These are phyloP conservation scores for Dipodomys stephensi DNA, from an alignment of 2,113 vertebrate species.

Conservation along the genomic window DNA sequence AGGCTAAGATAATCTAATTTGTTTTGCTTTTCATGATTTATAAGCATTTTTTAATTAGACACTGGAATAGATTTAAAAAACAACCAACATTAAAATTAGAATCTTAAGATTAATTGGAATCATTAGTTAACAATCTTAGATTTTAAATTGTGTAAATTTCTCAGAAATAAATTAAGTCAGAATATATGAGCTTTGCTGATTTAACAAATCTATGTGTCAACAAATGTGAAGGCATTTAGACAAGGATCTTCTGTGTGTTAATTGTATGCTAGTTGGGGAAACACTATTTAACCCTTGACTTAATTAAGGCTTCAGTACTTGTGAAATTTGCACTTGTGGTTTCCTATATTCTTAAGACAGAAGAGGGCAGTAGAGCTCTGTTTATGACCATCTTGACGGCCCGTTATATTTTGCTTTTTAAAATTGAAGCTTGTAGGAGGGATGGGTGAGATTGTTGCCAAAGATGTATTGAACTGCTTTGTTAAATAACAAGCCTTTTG, in stretches of 20 bases:
- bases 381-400: background rate
- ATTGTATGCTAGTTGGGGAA: background rate
- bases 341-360: conserved; percentile 3
- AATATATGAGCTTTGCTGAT: background rate
- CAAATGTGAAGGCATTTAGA: background rate
- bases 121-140: background rate
- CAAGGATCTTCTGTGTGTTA: background rate
- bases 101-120: background rate
- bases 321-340: background rate
- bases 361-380: conserved; percentile 83
- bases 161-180: background rate
- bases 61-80: background rate
- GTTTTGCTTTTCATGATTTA: background rate
- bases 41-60: background rate
- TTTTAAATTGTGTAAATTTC: background rate
- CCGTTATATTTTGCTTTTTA: too few relatives aligned
- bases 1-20: background rate
- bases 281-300: background rate
- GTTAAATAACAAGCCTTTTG: too few relatives aligned
- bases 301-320: background rate
- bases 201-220: background rate
- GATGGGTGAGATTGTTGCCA: too few relatives aligned
- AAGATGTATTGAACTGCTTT: too few relatives aligned
- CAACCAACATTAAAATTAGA: background rate
- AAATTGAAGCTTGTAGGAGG: too few relatives aligned